Percentiles rank a stretch among this genome's conserved stretches.
phyloP scores from a whole-genome alignment of 1,140 invertebrate genomes.

The Panagrolaimus sp. region DNA sequence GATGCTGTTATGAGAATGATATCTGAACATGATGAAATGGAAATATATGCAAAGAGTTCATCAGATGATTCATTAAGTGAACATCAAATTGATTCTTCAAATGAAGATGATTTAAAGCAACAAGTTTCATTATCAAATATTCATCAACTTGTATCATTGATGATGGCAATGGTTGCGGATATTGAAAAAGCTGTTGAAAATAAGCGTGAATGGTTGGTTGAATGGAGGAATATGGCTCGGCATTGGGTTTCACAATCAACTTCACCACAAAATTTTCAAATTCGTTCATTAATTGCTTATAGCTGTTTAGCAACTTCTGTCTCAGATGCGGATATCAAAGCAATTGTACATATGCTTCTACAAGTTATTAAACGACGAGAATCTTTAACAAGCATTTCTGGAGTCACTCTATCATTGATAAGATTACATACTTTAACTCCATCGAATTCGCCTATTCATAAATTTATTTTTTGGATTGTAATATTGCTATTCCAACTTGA shows the following conservation, averaged over 20 bases:
- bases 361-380: constrained; percentile 34
- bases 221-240: constrained; percentile 9
- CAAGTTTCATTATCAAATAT: constrained; percentile 17
- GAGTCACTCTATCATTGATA: constrained; percentile 21
- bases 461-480: constrained; percentile 27
- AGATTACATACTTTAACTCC: constrained; percentile 25
- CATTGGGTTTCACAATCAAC: constrained; percentile 16
- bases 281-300: constrained; percentile 27
- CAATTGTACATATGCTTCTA: constrained; percentile 20
- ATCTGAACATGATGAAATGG: constrained; percentile 4
- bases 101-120: constrained; percentile 4
- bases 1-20: constrained; percentile 13
- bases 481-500: constrained; percentile 32
- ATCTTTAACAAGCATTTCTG: constrained; percentile 20
- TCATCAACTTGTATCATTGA: constrained; percentile 20
- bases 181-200: constrained; percentile 15
- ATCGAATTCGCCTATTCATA: constrained; percentile 27
- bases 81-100: neutral
- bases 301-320: constrained; percentile 32
- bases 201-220: constrained; percentile 15
- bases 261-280: constrained; percentile 17
- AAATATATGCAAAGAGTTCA: neutral
- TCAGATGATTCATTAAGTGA: constrained; percentile 1
- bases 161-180: constrained; percentile 21
- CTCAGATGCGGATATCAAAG: constrained; percentile 24